phyloP scores from a whole-genome alignment of 2,888 invertebrate genomes.

The Ophioninae sp. region DNA sequence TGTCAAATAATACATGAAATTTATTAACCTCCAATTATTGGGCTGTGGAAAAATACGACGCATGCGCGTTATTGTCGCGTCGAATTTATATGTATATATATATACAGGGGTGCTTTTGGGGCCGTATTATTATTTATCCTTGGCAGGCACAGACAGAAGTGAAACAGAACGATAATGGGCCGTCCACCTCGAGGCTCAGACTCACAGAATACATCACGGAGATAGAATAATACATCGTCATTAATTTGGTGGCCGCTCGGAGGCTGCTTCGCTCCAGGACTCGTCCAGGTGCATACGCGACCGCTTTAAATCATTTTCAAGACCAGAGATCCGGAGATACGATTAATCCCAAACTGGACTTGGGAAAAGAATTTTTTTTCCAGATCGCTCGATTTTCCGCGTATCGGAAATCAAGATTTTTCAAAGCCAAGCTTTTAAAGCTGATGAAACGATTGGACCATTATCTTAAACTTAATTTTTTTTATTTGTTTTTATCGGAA shows the following conservation, averaged over 20 bases:
- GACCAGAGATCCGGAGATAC: constrained; percentile 20
- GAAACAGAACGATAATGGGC: background rate
- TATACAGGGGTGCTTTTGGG: background rate
- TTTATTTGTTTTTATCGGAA: too few relatives aligned
- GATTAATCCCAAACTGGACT: constrained; percentile 10
- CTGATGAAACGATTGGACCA: too few relatives aligned
- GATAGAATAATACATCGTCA: constrained; percentile 67
- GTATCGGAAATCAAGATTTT: background rate
- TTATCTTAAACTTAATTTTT: too few relatives aligned
- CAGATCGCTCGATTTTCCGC: background rate
- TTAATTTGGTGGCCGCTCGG: constrained; percentile 66
- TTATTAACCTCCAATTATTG: constrained; percentile 42
- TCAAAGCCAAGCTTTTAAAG: background rate
- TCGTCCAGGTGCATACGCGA: constrained; percentile 20
- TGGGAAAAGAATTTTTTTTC: background rate
- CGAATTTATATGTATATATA: background rate
- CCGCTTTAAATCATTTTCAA: constrained; percentile 25
- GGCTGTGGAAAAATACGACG: constrained; percentile 10
- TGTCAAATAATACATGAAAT: constrained; percentile 68
- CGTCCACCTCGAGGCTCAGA: constrained; percentile 16
- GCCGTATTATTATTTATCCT: background rate
- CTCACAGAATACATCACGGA: constrained; percentile 60
- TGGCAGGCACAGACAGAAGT: background rate
- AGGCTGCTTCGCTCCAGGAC: constrained; percentile 53
- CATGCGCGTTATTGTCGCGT: constrained; percentile 4